Evolutionary conservation across 1,140 invertebrate genomes (phyloP), one percentile per base, ranked within the genome.

Genomic region (Periplaneta americana): DNA sequence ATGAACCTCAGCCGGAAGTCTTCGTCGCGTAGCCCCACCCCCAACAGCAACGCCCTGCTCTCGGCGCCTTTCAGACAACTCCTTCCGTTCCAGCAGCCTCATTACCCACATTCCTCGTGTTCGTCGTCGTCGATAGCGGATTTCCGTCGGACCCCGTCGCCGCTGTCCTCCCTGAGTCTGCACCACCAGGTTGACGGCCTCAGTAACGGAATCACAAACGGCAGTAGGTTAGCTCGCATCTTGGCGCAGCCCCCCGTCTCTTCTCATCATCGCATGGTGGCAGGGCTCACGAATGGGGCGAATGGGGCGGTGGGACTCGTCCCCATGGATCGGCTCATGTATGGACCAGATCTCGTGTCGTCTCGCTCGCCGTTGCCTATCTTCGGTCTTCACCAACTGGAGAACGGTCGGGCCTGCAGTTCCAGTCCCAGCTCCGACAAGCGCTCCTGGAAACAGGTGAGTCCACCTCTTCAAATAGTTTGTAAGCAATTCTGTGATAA

Each of bases 1-100:
- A 92, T 94, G 15, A 94, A 94, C 85, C 86, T 94, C 35, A 94
- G 93, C 84, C 90, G 92, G 82, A 94, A 93, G 85, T 77, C 80
- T 6, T 81, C 81, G 13, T 93, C 92, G 22, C 89, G 92, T 77
- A 92, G 90, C 85, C 92, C 91, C 75, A 92, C 90, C 34, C 48
- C 48, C 8, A 66, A 66, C 13, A 66, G 48, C 28, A 66, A 6
- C 28, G 48, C 91, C 90, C 32, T 90, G 90, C 81, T 89, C 88
- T 39, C 85, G 87, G 57, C 88, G 83, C 87, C 89, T 83, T 91
- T 91, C 86, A 89, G 90, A 88, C 89, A 89, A 86, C 32, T 86
- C 86, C 74, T 48, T 34, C 31, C 37, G 18, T 48, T 39, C 48
- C 28, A 34, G 33, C 75, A 57, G 36, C 32, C 36, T 37, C 31